Base-by-base conservation (phyloP, 2,888 invertebrate species). In the Sesamia inferens region DNA sequence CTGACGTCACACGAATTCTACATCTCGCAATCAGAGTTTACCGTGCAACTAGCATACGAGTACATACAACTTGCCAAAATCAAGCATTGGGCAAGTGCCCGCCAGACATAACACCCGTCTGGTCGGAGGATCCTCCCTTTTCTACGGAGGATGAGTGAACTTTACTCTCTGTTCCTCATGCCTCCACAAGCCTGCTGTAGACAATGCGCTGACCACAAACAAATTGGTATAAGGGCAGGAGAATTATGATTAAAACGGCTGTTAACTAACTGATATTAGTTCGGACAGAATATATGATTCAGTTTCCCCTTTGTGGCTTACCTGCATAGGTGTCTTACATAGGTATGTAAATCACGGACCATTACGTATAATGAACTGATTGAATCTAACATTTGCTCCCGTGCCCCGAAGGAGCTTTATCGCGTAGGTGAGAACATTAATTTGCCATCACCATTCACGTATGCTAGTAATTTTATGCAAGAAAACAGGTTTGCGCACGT, bases 371-470 rank as follows among this genome's bases (percentile, higher is more conserved):
- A 76, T 55, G 14, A 47, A 57, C 68, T 68, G 68, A 68, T 68
- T 81, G 55, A 59, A 76, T 78, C 57, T 66, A 58, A 77, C 42
- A 76, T 64, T 67, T 79, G 61, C 76, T 66, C 54, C n/a, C 22
- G 19, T 57, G 62, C 39, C 81, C 42, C 55, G 14, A n/a, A 64
- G 77, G 55, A 62, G 77, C 44, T 57, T 57, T 66, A 48, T 55
- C 63, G 42, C 16, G 31, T 58, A 66, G 69, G 51, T 69, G 62
- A 55, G 69, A 76, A 77, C 67, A 82, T 81, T 78, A 78, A 78
- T 81, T 81, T 66, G 2, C 57, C 10, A 59, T 75, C 81, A 57
- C 68, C 51, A 61, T 65, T 61, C 10, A 44, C 62, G 7, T 61
- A 68, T 47, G 65, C 55, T 61, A 48, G 61, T 81, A 68, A 76